Evolutionary conservation across 2,888 invertebrate species (phyloP).

Genomic region (Patella depressa): DNA sequence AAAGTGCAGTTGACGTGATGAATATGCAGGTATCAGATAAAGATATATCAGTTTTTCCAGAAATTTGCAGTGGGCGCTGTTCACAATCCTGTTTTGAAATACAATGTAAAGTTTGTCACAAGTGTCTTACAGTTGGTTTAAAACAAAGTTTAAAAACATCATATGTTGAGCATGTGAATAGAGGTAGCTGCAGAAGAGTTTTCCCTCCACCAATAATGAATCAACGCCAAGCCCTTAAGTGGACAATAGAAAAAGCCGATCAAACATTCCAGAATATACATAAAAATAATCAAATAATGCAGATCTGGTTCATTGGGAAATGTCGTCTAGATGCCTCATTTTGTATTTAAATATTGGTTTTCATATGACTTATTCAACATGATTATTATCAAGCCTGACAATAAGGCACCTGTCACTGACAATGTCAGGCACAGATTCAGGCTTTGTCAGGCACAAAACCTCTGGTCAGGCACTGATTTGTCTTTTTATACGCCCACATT

Average conservation of each 20-base stretch:
- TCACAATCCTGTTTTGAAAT: constrained; percentile 77
- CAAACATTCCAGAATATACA: constrained; percentile 74
- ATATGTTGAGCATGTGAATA: constrained; percentile 85
- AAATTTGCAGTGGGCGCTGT: constrained; percentile 76
- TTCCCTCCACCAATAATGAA: constrained; percentile 78
- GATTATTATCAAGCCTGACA: too few relatives aligned
- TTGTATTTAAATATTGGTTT: constrained; percentile 74
- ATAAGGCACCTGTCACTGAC: too few relatives aligned
- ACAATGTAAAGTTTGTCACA: constrained; percentile 83
- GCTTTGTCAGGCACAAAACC: too few relatives aligned
- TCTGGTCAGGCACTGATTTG: too few relatives aligned
- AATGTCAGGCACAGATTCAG: too few relatives aligned
- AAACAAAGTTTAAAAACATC: constrained; percentile 78
- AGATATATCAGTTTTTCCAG: constrained; percentile 83
- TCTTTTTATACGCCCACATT: too few relatives aligned
- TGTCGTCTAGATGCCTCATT: constrained; percentile 85
- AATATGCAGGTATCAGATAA: constrained; percentile 83
- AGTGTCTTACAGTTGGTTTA: constrained; percentile 80
- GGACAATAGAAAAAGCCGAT: constrained; percentile 43
- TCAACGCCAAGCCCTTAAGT: constrained; percentile 45
- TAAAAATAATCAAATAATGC: constrained; percentile 81
- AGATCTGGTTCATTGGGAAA: constrained; percentile 90
- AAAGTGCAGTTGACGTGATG: constrained; percentile 71
- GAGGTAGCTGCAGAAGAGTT: constrained; percentile 84
- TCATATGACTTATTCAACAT: too few relatives aligned